Evolutionary conservation across 2,888 invertebrate genomes (phyloP).

Genomic region (Drosophila nr. perissopoda): DNA sequence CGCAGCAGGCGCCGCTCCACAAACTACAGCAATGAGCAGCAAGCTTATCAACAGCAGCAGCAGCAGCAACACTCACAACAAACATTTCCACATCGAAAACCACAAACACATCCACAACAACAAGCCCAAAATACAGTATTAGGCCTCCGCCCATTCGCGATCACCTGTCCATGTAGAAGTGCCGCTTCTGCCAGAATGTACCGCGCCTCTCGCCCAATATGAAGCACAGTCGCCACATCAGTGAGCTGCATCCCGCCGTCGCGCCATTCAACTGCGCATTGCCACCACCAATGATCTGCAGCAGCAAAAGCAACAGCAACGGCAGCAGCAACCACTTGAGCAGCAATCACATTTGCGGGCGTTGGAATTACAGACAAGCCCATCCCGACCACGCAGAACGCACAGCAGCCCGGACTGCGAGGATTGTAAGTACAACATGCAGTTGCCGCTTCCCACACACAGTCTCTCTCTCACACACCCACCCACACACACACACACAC

Average conservation of each 20-base stretch:
- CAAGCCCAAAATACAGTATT: slow-evolving; percentile 66
- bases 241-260: slow-evolving; percentile 77
- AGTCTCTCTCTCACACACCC: not conserved
- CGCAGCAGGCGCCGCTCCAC: slow-evolving; percentile 31
- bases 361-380: too few relatives aligned
- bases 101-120: slow-evolving; percentile 37
- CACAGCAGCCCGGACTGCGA: too few relatives aligned
- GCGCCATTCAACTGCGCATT: slow-evolving; percentile 76
- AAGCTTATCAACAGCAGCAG: slow-evolving; percentile 7
- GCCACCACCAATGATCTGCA: not conserved
- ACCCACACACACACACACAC: not conserved
- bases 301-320: not conserved
- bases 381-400: too few relatives aligned
- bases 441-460: too few relatives aligned
- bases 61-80: not conserved
- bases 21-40: slow-evolving; percentile 28
- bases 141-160: slow-evolving; percentile 31
- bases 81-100: slow-evolving; percentile 10
- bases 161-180: slow-evolving; percentile 65
- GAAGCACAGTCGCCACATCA: slow-evolving; percentile 81
- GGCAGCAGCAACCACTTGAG: not conserved
- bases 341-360: slow-evolving; percentile 4
- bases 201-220: slow-evolving; percentile 79
- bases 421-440: too few relatives aligned
- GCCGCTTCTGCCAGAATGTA: slow-evolving; percentile 82